Evolutionary conservation across 2,113 vertebrate species (phyloP).

Genomic region (Empidonax alnorum): DNA sequence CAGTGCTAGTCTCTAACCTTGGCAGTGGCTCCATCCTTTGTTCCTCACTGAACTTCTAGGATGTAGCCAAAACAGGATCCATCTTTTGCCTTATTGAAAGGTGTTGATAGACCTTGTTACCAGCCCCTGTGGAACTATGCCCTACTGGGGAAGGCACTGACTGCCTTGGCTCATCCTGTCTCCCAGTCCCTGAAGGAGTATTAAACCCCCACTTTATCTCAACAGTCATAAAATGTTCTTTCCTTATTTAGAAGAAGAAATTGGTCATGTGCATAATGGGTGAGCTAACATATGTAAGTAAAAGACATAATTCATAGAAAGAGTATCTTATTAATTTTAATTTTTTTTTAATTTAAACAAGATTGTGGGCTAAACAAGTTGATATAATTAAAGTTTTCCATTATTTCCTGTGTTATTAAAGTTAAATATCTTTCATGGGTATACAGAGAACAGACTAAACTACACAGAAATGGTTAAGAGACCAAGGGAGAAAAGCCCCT

Average conservation of each 20-base stretch:
- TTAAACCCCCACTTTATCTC: background rate
- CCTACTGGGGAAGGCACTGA: background rate
- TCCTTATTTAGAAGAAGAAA: background rate
- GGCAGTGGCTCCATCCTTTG: background rate
- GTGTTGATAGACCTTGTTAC: background rate
- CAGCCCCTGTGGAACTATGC: background rate
- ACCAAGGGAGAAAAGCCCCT: background rate
- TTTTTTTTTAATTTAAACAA: background rate
- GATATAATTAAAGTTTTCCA: background rate
- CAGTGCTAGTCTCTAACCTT: background rate
- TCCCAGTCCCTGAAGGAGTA: background rate
- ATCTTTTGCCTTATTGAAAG: background rate
- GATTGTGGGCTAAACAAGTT: background rate
- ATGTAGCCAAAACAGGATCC: background rate
- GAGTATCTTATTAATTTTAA: background rate
- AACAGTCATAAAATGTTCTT: background rate
- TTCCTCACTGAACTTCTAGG: background rate
- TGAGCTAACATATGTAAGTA: rapidly evolving
- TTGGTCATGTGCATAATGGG: rapidly evolving
- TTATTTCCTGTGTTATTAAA: background rate
- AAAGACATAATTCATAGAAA: background rate
- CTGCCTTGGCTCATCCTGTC: background rate
- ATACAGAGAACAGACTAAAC: background rate
- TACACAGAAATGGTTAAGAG: background rate
- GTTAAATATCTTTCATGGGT: background rate